Evolutionary conservation across 1,140 invertebrate genomes (phyloP).

Genomic region (Apis florea): DNA sequence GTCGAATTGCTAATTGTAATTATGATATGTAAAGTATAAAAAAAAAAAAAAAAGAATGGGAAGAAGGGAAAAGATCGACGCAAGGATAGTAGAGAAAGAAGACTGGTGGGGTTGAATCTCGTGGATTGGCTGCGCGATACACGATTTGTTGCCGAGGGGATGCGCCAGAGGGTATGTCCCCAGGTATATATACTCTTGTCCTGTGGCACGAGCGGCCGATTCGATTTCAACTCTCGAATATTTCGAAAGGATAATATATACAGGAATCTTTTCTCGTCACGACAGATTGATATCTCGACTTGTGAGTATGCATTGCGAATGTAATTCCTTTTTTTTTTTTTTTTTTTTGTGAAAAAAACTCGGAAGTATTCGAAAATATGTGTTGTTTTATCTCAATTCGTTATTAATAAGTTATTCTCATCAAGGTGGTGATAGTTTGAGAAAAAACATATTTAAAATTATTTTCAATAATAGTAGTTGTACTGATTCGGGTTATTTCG

Average conservation of each 20-base stretch:
- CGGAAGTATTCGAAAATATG: too few species aligned
- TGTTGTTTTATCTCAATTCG: too few species aligned
- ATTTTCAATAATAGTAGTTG: not conserved
- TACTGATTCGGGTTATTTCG: not conserved
- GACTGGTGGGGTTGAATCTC: constrained; percentile 54
- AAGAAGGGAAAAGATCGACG: constrained; percentile 10
- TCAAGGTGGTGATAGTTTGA: too few species aligned
- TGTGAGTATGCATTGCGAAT: constrained; percentile 16
- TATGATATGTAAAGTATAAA: too few species aligned
- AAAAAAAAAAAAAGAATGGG: not conserved
- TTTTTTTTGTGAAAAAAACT: not conserved
- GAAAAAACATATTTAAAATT: too few species aligned
- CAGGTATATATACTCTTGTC: constrained; percentile 64
- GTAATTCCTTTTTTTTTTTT: not conserved
- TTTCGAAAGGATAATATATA: constrained; percentile 14
- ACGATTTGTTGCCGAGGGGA: constrained; percentile 53
- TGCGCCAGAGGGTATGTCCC: constrained; percentile 62
- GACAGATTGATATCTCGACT: not conserved
- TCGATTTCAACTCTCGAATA: constrained; percentile 54
- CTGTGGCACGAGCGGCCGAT: constrained; percentile 45
- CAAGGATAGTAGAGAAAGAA: not conserved
- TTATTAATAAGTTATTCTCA: too few species aligned
- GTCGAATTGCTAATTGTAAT: too few species aligned
- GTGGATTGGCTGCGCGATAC: constrained; percentile 62
- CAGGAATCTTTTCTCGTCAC: not conserved